Percentiles rank a stretch among this genome's conserved stretches.
Conservation (phyloP, 2,888 invertebrate species). For the Yponomeuta sedellus region DNA sequence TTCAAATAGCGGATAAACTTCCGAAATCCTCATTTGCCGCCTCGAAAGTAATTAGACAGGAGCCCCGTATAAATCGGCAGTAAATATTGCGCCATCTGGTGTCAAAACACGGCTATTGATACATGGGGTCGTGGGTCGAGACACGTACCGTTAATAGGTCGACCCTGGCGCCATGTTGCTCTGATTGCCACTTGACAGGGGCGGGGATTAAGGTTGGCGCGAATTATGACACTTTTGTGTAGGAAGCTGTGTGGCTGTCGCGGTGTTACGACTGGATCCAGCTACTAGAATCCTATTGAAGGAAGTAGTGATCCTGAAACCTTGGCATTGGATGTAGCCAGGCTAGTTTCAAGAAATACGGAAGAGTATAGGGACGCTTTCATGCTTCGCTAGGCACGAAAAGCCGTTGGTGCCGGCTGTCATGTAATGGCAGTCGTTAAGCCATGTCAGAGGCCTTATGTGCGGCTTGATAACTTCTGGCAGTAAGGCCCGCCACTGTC, state of each 20-base stretch:
- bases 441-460: too few relatives aligned
- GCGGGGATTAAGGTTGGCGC: conserved; percentile 53
- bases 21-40: not conserved
- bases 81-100: conserved; percentile 60
- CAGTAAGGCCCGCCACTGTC: too few relatives aligned
- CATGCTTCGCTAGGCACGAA: too few relatives aligned
- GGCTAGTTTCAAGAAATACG: too few relatives aligned
- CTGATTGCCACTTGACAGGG: conserved; percentile 45
- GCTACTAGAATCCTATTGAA: too few relatives aligned
- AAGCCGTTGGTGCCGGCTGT: too few relatives aligned
- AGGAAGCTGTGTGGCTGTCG: not conserved
- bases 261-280: not conserved
- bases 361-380: too few relatives aligned
- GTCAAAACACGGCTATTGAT: conserved; percentile 35
- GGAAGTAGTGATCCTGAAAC: too few relatives aligned
- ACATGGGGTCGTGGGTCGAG: conserved; percentile 17
- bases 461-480: too few relatives aligned
- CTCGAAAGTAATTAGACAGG: conserved; percentile 42
- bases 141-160: conserved; percentile 59
- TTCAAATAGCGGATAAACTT: too few relatives aligned
- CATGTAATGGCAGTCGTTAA: too few relatives aligned
- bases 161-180: conserved; percentile 66
- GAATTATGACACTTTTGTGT: conserved; percentile 49
- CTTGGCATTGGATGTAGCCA: too few relatives aligned
- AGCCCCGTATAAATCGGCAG: conserved; percentile 51